Conservation (phyloP, 2,888 invertebrate genomes). For the Euplagia quadripunctaria region DNA sequence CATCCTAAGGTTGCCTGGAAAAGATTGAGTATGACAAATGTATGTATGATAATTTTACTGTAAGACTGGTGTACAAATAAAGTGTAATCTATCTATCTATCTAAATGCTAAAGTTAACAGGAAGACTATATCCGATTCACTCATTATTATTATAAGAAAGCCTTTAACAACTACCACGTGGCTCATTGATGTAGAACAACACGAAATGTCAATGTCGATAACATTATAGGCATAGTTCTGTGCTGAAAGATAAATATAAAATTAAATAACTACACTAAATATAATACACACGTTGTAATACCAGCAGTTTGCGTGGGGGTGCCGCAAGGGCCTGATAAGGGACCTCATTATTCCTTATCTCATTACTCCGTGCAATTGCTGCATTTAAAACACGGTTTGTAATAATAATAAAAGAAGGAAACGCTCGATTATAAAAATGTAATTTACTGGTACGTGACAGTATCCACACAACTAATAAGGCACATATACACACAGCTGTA, state of each 20-base stretch:
- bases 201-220: slow-evolving; percentile 58
- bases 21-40: too few species aligned
- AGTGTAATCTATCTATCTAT: too few species aligned
- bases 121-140: background rate
- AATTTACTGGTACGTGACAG: slow-evolving; percentile 28
- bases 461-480: slow-evolving; percentile 27
- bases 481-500: slow-evolving; percentile 47
- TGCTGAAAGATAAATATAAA: background rate
- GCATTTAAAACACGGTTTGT: background rate
- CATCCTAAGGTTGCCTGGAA: too few species aligned
- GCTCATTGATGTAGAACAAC: slow-evolving; percentile 38
- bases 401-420: slow-evolving; percentile 1
- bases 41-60: too few species aligned
- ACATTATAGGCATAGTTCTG: background rate
- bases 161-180: slow-evolving; percentile 39
- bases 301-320: background rate
- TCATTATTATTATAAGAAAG: slow-evolving; percentile 2
- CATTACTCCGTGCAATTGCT: background rate
- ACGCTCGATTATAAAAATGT: slow-evolving; percentile 4
- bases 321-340: slow-evolving; percentile 13
- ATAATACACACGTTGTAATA: background rate
- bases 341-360: slow-evolving; percentile 13
- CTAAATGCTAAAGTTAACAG: background rate
- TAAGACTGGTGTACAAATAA: too few species aligned
- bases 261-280: background rate